These are phyloP conservation scores for Buceros bicornis DNA, from an alignment of 2,797 vertebrate genomes.

Conservation along the genomic window DNA sequence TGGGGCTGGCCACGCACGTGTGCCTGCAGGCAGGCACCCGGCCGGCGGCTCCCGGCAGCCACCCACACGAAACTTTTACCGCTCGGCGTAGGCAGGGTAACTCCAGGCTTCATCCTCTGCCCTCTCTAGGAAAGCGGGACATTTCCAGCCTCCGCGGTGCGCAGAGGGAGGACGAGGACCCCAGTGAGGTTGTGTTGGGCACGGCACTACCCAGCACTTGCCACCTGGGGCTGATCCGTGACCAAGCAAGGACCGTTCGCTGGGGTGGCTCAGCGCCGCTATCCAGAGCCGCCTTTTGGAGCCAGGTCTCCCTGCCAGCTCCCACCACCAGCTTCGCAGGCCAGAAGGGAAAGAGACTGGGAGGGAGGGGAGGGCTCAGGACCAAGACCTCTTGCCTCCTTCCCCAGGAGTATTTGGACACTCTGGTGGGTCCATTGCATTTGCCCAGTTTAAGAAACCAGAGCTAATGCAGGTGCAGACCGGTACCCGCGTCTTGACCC, in stretches of 20 bases:
- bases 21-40: fast-evolving
- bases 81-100: neutral
- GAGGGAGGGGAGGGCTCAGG: neutral
- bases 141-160: neutral
- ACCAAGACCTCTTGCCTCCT: neutral
- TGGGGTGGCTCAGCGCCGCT: fast-evolving
- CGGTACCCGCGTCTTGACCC: neutral
- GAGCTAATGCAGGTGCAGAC: neutral
- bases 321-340: neutral
- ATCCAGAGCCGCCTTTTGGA: neutral
- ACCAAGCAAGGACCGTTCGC: fast-evolving
- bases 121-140: conserved; percentile 13
- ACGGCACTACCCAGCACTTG: fast-evolving
- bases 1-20: fast-evolving
- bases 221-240: neutral
- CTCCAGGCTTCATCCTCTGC: neutral
- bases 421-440: fast-evolving
- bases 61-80: neutral
- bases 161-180: neutral
- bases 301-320: neutral
- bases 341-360: neutral
- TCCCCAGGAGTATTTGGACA: neutral
- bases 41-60: neutral
- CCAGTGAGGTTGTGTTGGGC: fast-evolving
- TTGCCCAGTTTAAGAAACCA: neutral